phyloP scores from a whole-genome alignment of 2,888 invertebrate species.

The Agrochola lota region DNA sequence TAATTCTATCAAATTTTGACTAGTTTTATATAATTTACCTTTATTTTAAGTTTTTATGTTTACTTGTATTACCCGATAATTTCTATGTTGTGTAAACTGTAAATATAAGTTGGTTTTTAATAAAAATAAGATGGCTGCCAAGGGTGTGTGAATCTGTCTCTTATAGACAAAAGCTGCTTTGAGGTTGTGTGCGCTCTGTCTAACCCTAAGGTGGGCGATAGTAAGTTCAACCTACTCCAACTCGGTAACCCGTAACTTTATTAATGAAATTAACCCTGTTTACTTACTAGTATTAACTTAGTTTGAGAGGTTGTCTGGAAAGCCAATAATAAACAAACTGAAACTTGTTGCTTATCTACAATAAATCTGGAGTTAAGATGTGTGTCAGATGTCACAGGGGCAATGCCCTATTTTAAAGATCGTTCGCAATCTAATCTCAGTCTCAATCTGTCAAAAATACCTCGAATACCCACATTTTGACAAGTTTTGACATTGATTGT shows the following conservation, averaged over 20 bases:
- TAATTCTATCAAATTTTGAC: not conserved
- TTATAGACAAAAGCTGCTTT: not conserved
- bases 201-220: too few species aligned
- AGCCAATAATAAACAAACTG: conserved; percentile 7
- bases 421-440: too few species aligned
- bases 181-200: not conserved
- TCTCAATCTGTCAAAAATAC: not conserved
- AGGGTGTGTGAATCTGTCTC: not conserved
- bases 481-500: not conserved
- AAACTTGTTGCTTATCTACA: not conserved
- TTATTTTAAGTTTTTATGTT: not conserved
- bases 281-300: conserved; percentile 10
- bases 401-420: too few species aligned
- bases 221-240: not conserved
- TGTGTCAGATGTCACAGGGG: not conserved
- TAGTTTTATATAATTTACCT: not conserved
- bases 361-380: not conserved
- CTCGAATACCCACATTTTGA: not conserved
- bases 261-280: conserved; percentile 6
- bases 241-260: conserved; percentile 10
- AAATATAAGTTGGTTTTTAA: not conserved
- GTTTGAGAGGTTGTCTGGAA: not conserved
- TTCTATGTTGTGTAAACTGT: not conserved
- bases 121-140: not conserved
- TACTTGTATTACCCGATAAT: not conserved